Base-by-base conservation (phyloP, 2,888 invertebrate genomes). In the Argyresthia goedartella region DNA sequence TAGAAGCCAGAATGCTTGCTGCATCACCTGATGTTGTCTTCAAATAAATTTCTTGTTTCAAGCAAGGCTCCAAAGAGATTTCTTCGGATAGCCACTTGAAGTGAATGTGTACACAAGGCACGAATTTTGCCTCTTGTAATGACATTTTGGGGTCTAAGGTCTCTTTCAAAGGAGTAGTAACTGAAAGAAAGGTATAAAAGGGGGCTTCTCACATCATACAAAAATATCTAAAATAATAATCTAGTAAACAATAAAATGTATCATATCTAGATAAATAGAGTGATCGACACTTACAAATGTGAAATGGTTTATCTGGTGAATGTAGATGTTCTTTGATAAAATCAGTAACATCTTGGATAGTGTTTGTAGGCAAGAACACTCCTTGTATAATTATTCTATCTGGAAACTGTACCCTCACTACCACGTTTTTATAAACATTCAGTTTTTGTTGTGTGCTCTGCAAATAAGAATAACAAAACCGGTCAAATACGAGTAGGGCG, bases 391-490 rank as follows among this genome's bases (percentile, higher is more conserved):
- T 93, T 46, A 92, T 88, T 51, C 92, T 90, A 76, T 96, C 93
- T 2, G 96, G 96, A 74, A 98, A 97, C 68, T 94, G 93, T 56
- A 98, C 84, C 52, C 97, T 87, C 47, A 98, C 91, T 9, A 96
- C 91, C 49, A 92, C 91, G 66, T 91, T 89, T 62, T 91, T 91
- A 76, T 95, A 96, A 59, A 88, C 88, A 52, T 90, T 88, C 35
- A 93, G 74, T 64, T 89, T 89, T 50, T 72, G 67, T 56, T 67
- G 56, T 39, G 72, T 70, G 44, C 61, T 60, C 85, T 85, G 63
- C 25, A 53, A 74, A 76, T 11, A 49, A 8, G 36, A 36, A 36
- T 36, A 36, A 9, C 7, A 36, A 36, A 36, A n/a, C n/a, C n/a
- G n/a, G n/a, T n/a, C n/a, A n/a, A n/a, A n/a, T n/a, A n/a, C n/a